phyloP scores from a whole-genome alignment of 1,140 invertebrate species.

The Idris sp. region DNA sequence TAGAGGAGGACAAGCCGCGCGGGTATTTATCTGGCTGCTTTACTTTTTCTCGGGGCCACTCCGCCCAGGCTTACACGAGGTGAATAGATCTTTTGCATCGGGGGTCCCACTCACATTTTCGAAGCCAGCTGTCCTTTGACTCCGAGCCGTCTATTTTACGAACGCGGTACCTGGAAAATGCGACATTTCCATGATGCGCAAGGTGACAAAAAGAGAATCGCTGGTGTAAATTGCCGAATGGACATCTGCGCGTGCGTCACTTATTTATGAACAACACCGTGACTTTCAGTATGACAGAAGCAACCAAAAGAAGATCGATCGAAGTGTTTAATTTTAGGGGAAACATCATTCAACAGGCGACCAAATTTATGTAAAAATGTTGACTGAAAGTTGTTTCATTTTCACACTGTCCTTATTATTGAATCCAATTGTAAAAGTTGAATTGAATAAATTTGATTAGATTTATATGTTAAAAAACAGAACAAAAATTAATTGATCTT shows the following conservation, averaged over 20 bases:
- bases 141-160: slow-evolving; percentile 60
- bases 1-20: slow-evolving; percentile 53
- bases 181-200: slow-evolving; percentile 62
- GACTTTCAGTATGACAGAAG: slow-evolving; percentile 12
- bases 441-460: too few species aligned
- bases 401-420: too few species aligned
- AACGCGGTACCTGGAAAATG: slow-evolving; percentile 69
- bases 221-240: slow-evolving; percentile 36
- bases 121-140: slow-evolving; percentile 65
- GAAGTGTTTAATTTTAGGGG: too few species aligned
- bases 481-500: too few species aligned
- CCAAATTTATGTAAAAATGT: too few species aligned
- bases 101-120: slow-evolving; percentile 58
- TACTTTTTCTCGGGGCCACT: slow-evolving; percentile 46
- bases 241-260: slow-evolving; percentile 47
- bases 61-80: slow-evolving; percentile 64
- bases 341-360: too few species aligned
- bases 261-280: slow-evolving; percentile 34
- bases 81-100: slow-evolving; percentile 66
- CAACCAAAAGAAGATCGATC: too few species aligned
- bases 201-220: slow-evolving; percentile 50
- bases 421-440: too few species aligned
- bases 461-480: too few species aligned
- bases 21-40: slow-evolving; percentile 61
- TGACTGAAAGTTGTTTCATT: too few species aligned